These are phyloP conservation scores for Aleiodes sp. DNA, from an alignment of 1,140 invertebrate genomes.

Conservation along the genomic window DNA sequence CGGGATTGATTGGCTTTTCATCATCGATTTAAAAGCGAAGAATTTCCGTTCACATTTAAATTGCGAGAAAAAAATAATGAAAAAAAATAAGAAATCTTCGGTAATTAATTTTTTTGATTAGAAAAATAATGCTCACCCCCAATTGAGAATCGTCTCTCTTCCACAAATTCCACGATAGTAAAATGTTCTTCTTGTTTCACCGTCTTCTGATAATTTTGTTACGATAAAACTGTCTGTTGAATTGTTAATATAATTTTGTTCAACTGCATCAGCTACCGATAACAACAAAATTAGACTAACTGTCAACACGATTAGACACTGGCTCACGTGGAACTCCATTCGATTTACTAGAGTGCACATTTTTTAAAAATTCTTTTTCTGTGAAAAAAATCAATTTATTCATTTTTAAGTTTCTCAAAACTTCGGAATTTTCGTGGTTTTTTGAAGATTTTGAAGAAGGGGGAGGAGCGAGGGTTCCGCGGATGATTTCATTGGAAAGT, in stretches of 20 bases:
- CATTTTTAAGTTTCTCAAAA: not conserved
- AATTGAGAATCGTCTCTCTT: constrained; percentile 62
- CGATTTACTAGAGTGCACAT: not conserved
- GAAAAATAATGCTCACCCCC: constrained; percentile 45
- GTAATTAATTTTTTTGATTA: not conserved
- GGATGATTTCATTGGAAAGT: too few species aligned
- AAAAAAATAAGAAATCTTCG: too few species aligned
- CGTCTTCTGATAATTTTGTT: constrained; percentile 59
- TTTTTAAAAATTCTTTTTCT: too few species aligned
- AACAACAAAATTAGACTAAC: constrained; percentile 51
- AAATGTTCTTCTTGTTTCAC: constrained; percentile 58
- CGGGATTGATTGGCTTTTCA: constrained; percentile 50
- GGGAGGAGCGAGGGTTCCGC: too few species aligned
- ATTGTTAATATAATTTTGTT: constrained; percentile 30
- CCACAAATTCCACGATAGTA: constrained; percentile 61
- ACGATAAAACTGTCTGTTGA: constrained; percentile 46
- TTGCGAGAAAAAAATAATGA: too few species aligned
- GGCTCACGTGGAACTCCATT: constrained; percentile 18
- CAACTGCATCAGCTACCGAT: constrained; percentile 44
- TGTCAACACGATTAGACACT: constrained; percentile 50
- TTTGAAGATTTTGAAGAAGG: too few species aligned
- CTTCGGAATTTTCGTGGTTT: not conserved
- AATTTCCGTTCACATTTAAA: too few species aligned
- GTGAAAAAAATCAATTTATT: not conserved
- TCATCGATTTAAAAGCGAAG: too few species aligned